Conservation (phyloP, 2,113 vertebrate species). For the Tupaia chinensis region DNA sequence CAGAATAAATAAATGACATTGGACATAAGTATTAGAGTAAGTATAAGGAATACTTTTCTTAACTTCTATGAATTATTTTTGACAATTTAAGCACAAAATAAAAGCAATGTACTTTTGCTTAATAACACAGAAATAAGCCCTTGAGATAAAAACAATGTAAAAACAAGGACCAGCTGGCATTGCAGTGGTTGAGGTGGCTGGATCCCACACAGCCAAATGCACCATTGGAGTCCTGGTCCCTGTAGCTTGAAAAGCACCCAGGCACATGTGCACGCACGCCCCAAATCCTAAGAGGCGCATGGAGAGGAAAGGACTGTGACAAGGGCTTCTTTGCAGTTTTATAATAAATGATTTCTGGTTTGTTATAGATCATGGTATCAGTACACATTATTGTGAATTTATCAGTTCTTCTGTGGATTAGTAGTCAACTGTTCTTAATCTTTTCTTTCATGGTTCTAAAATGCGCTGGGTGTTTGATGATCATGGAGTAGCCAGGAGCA, state of each 20-base stretch:
- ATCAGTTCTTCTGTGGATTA: conserved; percentile 95
- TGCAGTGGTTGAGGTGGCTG: too few relatives aligned
- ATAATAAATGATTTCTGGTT: too few relatives aligned
- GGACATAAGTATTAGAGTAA: neutral
- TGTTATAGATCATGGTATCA: too few relatives aligned
- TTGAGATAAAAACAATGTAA: neutral
- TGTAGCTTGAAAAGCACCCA: too few relatives aligned
- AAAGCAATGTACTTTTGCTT: neutral
- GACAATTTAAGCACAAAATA: neutral
- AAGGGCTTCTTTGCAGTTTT: too few relatives aligned
- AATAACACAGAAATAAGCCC: conserved; percentile 4
- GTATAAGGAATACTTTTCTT: neutral
- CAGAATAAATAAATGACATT: neutral
- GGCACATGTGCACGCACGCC: too few relatives aligned
- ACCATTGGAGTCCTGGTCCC: too few relatives aligned
- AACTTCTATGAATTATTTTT: neutral
- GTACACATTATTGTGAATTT: too few relatives aligned
- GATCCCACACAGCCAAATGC: too few relatives aligned
- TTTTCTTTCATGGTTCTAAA: conserved; percentile 98
- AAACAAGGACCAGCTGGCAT: too few relatives aligned
- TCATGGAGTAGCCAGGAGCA: conserved; percentile 96
- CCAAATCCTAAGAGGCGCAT: too few relatives aligned
- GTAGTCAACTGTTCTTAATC: conserved; percentile 95
- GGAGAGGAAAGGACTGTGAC: too few relatives aligned
- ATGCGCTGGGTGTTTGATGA: conserved; percentile 99